Conservation (phyloP, 2,888 invertebrate genomes). For the Phyto melanocephala region DNA sequence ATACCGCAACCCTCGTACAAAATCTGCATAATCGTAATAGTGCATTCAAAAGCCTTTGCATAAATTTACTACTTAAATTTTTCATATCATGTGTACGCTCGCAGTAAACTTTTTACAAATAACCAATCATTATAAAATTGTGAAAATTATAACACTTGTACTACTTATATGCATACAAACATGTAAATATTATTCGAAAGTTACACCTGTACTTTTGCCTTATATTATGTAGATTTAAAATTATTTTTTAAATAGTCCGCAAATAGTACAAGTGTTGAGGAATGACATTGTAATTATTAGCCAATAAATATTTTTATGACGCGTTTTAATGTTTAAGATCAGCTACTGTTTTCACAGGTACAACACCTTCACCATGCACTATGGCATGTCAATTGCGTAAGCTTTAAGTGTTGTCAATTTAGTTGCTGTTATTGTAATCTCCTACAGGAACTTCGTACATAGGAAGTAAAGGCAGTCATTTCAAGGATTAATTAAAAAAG, state of each 20-base stretch:
- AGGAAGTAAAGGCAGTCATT: too few species aligned
- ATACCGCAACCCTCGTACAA: too few species aligned
- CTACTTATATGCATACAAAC: background rate
- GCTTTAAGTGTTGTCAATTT: too few species aligned
- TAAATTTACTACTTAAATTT: too few species aligned
- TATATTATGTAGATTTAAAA: background rate
- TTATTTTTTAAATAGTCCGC: background rate
- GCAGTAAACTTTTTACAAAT: background rate
- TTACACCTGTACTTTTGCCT: constrained; percentile 30
- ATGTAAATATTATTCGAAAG: too few species aligned
- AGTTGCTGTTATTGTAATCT: too few species aligned
- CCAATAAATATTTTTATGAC: background rate
- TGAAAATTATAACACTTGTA: constrained; percentile 13
- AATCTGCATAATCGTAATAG: too few species aligned
- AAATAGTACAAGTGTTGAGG: background rate
- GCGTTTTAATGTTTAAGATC: background rate
- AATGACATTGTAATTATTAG: background rate
- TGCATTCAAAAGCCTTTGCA: too few species aligned
- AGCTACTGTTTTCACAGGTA: background rate
- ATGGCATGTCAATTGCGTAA: too few species aligned
- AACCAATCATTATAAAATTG: background rate
- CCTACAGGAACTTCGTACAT: too few species aligned
- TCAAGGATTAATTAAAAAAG: background rate
- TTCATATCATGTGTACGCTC: too few species aligned
- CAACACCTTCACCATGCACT: too few species aligned